Evolutionary conservation across 2,888 invertebrate genomes (phyloP).

Genomic region (Thereva nobilitata): DNA sequence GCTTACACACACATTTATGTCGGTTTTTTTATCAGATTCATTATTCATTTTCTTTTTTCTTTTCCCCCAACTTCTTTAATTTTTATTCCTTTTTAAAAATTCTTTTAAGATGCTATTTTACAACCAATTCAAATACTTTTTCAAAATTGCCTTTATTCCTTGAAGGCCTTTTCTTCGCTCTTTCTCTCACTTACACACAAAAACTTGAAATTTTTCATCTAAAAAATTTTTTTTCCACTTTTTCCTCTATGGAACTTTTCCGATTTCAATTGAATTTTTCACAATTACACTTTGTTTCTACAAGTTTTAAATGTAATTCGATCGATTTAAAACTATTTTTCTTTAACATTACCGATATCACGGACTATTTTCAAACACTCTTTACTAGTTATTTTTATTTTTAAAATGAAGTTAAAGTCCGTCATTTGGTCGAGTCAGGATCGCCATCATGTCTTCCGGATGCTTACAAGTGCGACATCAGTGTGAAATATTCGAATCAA

Average conservation of each 20-base stretch:
- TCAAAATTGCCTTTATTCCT: background rate
- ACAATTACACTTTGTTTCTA: slow-evolving; percentile 16
- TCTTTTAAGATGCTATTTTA: slow-evolving; percentile 8
- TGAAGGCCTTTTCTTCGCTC: slow-evolving; percentile 18
- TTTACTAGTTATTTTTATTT: slow-evolving; percentile 27
- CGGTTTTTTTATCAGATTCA: slow-evolving; percentile 54
- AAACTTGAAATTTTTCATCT: slow-evolving; percentile 25
- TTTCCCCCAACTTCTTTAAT: slow-evolving; percentile 40
- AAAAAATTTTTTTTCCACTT: slow-evolving; percentile 24
- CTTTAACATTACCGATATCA: slow-evolving; percentile 26
- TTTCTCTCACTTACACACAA: slow-evolving; percentile 28
- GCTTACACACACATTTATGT: slow-evolving; percentile 51
- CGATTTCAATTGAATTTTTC: background rate
- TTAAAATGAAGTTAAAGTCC: slow-evolving; percentile 40
- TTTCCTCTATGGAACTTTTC: slow-evolving; percentile 15
- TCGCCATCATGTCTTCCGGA: slow-evolving; percentile 72
- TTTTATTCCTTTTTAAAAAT: slow-evolving; percentile 40
- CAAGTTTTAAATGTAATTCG: slow-evolving; percentile 10
- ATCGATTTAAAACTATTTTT: slow-evolving; percentile 12
- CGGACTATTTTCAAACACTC: slow-evolving; percentile 18
- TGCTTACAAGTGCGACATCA: slow-evolving; percentile 26
- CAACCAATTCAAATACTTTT: slow-evolving; percentile 17
- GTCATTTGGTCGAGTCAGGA: slow-evolving; percentile 49
- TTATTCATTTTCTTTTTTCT: slow-evolving; percentile 50
- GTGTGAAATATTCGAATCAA: slow-evolving; percentile 27